Percentiles rank a stretch among this genome's conserved stretches.
Conservation (phyloP, 2,888 invertebrate genomes). For the Tuta absoluta region DNA sequence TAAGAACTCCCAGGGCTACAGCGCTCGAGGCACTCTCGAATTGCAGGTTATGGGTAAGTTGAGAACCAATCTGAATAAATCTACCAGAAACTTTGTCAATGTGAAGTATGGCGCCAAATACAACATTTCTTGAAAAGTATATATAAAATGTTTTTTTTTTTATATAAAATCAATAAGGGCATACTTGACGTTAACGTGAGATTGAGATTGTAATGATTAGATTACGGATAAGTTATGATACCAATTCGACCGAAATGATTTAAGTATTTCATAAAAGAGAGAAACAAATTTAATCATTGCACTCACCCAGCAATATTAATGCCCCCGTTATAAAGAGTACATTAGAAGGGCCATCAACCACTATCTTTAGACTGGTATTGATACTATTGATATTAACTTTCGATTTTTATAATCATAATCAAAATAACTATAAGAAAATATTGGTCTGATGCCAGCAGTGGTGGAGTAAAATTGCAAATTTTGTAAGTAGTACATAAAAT, state of each 20-base stretch:
- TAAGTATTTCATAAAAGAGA: too few species aligned
- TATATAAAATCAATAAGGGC: neutral
- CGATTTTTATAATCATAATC: neutral
- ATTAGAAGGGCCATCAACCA: conserved; percentile 30
- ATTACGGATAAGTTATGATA: neutral
- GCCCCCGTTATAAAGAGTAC: neutral
- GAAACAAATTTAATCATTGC: neutral
- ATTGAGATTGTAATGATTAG: conserved; percentile 1
- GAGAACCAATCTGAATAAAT: neutral
- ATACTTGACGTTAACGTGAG: neutral
- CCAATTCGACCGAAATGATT: too few species aligned
- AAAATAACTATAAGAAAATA: neutral
- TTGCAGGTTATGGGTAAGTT: conserved; percentile 98
- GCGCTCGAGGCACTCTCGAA: conserved; percentile 92
- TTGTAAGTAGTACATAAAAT: neutral
- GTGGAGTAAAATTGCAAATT: neutral
- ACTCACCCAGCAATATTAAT: neutral
- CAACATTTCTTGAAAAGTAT: too few species aligned
- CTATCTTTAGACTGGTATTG: conserved; percentile 17
- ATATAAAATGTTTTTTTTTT: too few species aligned
- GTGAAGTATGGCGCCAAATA: neutral
- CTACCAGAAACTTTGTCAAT: neutral
- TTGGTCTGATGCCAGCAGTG: neutral
- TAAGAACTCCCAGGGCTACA: conserved; percentile 94
- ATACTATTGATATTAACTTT: neutral